Percentiles rank a stretch among this genome's conserved stretches.
phyloP scores from a whole-genome alignment of 2,113 vertebrate genomes.

The Lethenteron camtschaticum region DNA sequence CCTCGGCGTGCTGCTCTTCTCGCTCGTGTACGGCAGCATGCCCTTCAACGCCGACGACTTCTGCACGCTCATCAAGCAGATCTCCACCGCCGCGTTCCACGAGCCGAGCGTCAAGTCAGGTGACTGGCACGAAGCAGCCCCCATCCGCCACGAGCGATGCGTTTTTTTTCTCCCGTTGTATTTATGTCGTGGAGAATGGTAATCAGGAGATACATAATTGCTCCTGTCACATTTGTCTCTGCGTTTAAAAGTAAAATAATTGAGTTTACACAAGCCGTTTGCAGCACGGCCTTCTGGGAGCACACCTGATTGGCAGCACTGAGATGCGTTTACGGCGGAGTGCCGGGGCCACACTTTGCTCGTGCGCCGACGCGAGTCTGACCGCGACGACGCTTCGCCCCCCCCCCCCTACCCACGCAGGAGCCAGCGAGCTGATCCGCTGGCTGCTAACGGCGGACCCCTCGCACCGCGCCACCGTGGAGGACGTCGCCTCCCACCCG shows the following conservation, averaged over 20 bases:
- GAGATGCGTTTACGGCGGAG: no score
- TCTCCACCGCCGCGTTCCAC: conserved; percentile 25
- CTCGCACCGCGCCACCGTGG: conserved; percentile 60
- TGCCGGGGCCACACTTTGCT: no score
- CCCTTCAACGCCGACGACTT: conserved; percentile 30
- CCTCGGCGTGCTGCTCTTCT: conserved; percentile 32
- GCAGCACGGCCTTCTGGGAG: no score
- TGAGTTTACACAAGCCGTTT: no score
- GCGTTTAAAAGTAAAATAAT: no score
- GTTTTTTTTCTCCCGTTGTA: no score
- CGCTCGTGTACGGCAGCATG: conserved; percentile 36
- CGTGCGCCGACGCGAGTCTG: no score
- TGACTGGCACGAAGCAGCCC: neutral
- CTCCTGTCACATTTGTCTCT: no score
- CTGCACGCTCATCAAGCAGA: conserved; percentile 28
- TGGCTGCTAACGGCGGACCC: conserved; percentile 98
- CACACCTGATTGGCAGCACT: no score
- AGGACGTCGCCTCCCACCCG: conserved; percentile 79
- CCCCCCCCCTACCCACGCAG: conserved; percentile 19
- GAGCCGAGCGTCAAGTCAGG: conserved; percentile 14
- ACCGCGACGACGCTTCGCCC: neutral
- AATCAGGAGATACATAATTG: no score
- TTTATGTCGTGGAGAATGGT: no score
- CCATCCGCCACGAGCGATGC: no score
- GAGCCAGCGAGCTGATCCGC: conserved; percentile 78